A percentile compares a stretch with the other conserved stretches of the same genome.
phyloP scores from a whole-genome alignment of 2,888 invertebrate genomes.

The Notodonta dromedarius region DNA sequence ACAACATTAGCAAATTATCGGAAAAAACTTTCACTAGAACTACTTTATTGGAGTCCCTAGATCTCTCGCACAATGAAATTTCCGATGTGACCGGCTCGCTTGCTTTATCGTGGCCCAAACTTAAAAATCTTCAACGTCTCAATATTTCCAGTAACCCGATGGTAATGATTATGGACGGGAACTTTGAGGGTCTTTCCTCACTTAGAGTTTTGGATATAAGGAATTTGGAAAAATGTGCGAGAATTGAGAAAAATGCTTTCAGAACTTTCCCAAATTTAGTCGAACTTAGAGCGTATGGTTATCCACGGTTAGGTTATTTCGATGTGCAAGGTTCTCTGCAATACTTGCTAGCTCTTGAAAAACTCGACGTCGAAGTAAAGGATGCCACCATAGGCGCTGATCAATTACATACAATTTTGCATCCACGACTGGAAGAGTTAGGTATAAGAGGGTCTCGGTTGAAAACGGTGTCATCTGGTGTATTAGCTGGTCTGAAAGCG shows the following conservation, averaged over 20 bases:
- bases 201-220: slow-evolving; percentile 87
- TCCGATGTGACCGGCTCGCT: slow-evolving; percentile 84
- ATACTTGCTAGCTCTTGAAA: slow-evolving; percentile 88
- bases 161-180: slow-evolving; percentile 88
- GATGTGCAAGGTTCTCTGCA: slow-evolving; percentile 94
- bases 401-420: slow-evolving; percentile 90
- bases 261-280: slow-evolving; percentile 88
- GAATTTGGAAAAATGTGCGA: slow-evolving; percentile 87
- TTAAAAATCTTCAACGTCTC: slow-evolving; percentile 88
- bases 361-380: slow-evolving; percentile 93
- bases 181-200: slow-evolving; percentile 88
- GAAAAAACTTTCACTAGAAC: slow-evolving; percentile 90
- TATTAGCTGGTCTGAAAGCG: slow-evolving; percentile 92
- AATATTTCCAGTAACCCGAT: slow-evolving; percentile 95
- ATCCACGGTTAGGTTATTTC: slow-evolving; percentile 92
- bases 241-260: slow-evolving; percentile 93
- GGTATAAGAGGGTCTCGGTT: slow-evolving; percentile 90
- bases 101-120: slow-evolving; percentile 87
- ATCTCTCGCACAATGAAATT: slow-evolving; percentile 89
- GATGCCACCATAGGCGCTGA: slow-evolving; percentile 92
- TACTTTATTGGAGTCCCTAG: slow-evolving; percentile 90
- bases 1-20: slow-evolving; percentile 87
- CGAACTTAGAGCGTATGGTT: slow-evolving; percentile 88
- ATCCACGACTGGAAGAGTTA: slow-evolving; percentile 90
- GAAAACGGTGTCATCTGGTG: slow-evolving; percentile 91